Evolutionary conservation across 2,888 invertebrate genomes (phyloP).

Genomic region (Argyra leucocephala): DNA sequence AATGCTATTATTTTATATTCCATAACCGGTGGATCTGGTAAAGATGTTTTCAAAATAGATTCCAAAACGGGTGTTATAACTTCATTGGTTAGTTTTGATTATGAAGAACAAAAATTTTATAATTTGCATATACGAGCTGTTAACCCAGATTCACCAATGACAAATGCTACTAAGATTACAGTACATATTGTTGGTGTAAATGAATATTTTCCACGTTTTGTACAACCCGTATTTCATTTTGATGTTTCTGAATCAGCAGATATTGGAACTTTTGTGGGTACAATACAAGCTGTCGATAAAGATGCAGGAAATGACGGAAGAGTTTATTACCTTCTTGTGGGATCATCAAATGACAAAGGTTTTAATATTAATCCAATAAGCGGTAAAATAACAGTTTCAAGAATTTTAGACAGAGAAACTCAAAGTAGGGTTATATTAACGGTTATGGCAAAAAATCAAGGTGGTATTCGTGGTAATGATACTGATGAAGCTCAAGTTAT

Average conservation of each 20-base stretch:
- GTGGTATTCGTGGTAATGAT: constrained; percentile 87
- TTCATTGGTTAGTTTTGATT: constrained; percentile 72
- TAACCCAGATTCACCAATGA: constrained; percentile 78
- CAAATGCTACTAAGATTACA: constrained; percentile 59
- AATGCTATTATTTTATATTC: constrained; percentile 79
- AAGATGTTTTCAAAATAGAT: constrained; percentile 68
- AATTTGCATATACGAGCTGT: constrained; percentile 68
- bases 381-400: constrained; percentile 74
- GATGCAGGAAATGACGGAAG: constrained; percentile 80
- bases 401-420: constrained; percentile 74
- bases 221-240: constrained; percentile 82
- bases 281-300: constrained; percentile 79
- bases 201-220: constrained; percentile 79
- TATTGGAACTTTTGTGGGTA: constrained; percentile 74
- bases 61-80: constrained; percentile 64
- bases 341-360: constrained; percentile 84
- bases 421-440: constrained; percentile 82
- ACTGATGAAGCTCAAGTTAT: constrained; percentile 92
- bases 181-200: constrained; percentile 77
- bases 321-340: constrained; percentile 85
- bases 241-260: constrained; percentile 87
- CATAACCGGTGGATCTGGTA: constrained; percentile 65
- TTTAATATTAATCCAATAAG: constrained; percentile 76
- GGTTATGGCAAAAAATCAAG: constrained; percentile 88
- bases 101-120: constrained; percentile 70